phyloP scores from a whole-genome alignment of 2,888 invertebrate genomes.

The Sceliomorpha sp. region DNA sequence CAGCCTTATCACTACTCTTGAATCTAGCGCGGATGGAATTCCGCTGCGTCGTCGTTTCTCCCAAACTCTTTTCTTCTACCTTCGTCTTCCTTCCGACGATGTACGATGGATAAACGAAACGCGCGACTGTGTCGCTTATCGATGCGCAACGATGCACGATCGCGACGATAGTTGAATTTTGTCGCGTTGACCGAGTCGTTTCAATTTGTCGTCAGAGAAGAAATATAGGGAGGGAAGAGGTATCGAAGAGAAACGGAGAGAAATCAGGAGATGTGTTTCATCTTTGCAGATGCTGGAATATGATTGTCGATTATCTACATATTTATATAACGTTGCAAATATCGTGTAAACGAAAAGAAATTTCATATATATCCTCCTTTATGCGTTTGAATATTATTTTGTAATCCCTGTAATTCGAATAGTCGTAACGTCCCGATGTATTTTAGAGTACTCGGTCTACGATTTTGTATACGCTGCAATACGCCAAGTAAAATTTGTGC shows the following conservation, averaged over 20 bases:
- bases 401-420: no score
- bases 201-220: constrained; percentile 32
- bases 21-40: constrained; percentile 24
- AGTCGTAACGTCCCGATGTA: no score
- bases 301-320: no score
- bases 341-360: no score
- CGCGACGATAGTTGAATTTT: constrained; percentile 31
- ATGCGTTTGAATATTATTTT: no score
- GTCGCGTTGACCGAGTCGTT: constrained; percentile 18
- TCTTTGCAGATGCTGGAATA: no score
- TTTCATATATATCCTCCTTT: no score
- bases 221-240: constrained; percentile 19
- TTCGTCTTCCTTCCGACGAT: constrained; percentile 9
- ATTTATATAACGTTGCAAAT: no score
- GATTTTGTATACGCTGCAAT: no score
- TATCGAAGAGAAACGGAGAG: constrained; percentile 13
- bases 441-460: no score
- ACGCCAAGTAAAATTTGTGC: no score
- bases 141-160: constrained; percentile 13
- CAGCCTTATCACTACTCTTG: constrained; percentile 15
- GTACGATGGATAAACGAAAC: constrained; percentile 24
- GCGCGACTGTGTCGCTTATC: constrained; percentile 26
- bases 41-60: constrained; percentile 5
- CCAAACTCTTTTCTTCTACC: not conserved
- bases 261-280: no score